A percentile compares a stretch with the other conserved stretches of the same genome.
These are phyloP conservation scores for Axinella damicornis DNA, from an alignment of 37 sponge, comb jelly and placozoan genomes.

Conservation along the genomic window DNA sequence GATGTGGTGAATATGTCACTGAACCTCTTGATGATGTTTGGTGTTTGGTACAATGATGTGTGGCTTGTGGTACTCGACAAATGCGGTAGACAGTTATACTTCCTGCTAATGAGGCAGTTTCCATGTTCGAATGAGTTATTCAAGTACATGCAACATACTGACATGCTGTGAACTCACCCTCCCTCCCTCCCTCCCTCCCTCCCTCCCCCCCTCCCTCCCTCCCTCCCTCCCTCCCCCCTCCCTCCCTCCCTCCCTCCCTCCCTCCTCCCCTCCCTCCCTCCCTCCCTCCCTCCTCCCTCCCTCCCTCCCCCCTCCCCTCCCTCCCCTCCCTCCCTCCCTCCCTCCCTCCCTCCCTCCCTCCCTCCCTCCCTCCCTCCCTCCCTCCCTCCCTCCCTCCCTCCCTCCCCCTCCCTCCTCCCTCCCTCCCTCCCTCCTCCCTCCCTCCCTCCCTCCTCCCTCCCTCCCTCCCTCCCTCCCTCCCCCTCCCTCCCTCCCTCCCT, in stretches of 20 bases:
- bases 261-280: background rate
- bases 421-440: background rate
- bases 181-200: background rate
- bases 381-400: background rate
- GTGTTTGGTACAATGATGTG: no score
- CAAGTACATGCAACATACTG: no score
- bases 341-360: no score
- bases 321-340: no score
- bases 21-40: no score
- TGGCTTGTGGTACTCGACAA: no score
- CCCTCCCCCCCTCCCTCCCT: background rate
- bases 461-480: background rate
- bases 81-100: no score
- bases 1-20: no score
- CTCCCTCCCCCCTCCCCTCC: background rate
- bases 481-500: background rate
- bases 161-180: no score
- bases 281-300: background rate
- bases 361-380: background rate
- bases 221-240: background rate
- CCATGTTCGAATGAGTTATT: no score
- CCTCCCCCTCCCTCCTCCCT: background rate
- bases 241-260: background rate
- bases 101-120: no score
- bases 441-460: background rate